Conservation (phyloP, 2,797 vertebrate species). For the Crocodylus rhombifer region DNA sequence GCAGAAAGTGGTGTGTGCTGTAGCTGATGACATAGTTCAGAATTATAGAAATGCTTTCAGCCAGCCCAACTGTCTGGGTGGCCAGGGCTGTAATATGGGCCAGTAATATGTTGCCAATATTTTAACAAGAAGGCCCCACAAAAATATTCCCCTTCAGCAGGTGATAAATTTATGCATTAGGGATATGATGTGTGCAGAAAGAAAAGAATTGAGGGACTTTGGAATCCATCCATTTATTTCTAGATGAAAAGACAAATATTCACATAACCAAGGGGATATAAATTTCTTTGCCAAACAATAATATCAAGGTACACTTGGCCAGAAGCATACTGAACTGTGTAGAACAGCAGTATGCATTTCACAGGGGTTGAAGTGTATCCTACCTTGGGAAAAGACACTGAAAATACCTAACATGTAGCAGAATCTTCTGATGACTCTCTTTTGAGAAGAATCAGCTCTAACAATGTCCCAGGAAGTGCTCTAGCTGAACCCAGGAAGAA, state of each 20-base stretch:
- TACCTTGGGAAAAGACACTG: neutral
- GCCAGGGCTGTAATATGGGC: neutral
- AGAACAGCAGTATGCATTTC: neutral
- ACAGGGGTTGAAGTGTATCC: neutral
- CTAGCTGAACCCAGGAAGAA: neutral
- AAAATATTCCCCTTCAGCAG: neutral
- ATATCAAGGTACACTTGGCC: neutral
- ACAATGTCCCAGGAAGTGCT: neutral
- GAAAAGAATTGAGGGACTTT: neutral
- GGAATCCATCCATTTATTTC: neutral
- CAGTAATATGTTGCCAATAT: neutral
- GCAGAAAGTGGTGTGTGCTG: neutral
- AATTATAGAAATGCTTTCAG: neutral
- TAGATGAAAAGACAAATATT: neutral
- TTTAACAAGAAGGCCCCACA: conserved; percentile 44
- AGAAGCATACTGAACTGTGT: conserved; percentile 26
- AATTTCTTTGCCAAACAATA: neutral
- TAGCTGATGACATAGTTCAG: accelerated
- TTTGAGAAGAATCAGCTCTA: neutral
- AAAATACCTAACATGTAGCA: neutral
- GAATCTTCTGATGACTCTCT: neutral
- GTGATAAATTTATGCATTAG: neutral
- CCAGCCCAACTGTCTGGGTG: conserved; percentile 18
- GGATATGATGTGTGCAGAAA: neutral
- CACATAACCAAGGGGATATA: neutral